Evolutionary conservation across 2,888 invertebrate genomes (phyloP), one percentile per base, ranked within the genome.

Genomic region (Epicampocera succincta): DNA sequence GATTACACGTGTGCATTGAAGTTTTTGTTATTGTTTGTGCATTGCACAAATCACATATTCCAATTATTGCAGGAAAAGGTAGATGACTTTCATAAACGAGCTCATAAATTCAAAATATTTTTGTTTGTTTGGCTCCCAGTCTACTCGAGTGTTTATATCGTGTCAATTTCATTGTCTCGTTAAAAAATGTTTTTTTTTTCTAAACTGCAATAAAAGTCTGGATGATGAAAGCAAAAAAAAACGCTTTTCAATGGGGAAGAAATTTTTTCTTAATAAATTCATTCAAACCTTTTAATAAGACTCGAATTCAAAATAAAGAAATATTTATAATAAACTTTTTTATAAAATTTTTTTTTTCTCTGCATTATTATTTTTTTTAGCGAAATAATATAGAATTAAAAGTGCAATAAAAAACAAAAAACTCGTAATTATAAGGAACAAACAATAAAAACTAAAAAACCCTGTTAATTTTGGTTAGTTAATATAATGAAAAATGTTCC

Each of bases 401-500:
- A 15, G 29, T 40, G 38, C 15, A 21, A 40, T 19, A 38, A 33
- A 54, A 40, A 46, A 38, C 19, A n/a, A 3, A 66, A 44, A 19
- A 21, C 29, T 48, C 9, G 29, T n/a, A 15, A 44, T 15, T 19
- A 11, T 11, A 56, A 15, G 29, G 21, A 29, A 38, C 21, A 56
- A 11, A 48, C 33, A 46, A 54, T 21, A 38, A 15, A 63, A 44
- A 61, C 33, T 46, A 54, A 65, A 65, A 33, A 65, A 46, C 17
- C 25, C 65, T 46, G 68, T 75, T 68, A 76, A 54, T 40, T 71
- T 77, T 66, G 87, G 85, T 86, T 87, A 86, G 87, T 85, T 88
- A 87, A 86, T 80, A 86, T 85, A 66, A 56, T 85, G 86, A 87
- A 85, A 85, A 86, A 88, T 86, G 85, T 77, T 68, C 72, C 71